Base-by-base conservation (phyloP, 2,888 invertebrate genomes). In the Isotomurus palustris region DNA sequence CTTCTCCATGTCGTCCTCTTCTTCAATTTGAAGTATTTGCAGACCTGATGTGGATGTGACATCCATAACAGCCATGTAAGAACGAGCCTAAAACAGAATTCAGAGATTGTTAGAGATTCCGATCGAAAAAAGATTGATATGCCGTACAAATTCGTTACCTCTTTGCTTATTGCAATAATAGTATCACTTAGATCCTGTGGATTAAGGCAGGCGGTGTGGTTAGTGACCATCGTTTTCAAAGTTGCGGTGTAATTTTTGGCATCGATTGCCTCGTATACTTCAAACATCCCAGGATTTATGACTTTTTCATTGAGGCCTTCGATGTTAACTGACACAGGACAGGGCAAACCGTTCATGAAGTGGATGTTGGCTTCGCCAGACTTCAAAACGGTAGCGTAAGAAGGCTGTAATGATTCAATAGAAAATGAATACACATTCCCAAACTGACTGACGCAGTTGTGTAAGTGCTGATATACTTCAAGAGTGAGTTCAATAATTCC, bases 281-380 rank as follows among this genome's bases (percentile, higher is more conserved):
- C 10, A 40, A 60, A 49, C n/a, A 58, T 50, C 21, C 53, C 50
- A 2, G 51, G 49, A 21, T 45, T 8, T 21, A 52, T 38, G 2
- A n/a, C 3, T 5, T 8, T 19, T 14, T 21, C 21, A 12, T 12
- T 24, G 10, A 40, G 21, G 21, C 43, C 36, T 2, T 6, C 32
- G 14, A 21, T 4, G 3, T 19, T 27, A 2, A 62, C 47, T 17
- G n/a, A 19, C 35, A 58, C 24, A 27, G 77, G 14, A 84, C 73
- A 3, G 0, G 78, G 80, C 12, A 85, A 73, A 0, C 83, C 81
- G 72, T 86, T 87, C 67, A 86, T 75, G 21, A 85, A 72, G 55
- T 83, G 81, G 47, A 86, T 69, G 0, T 82, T 81, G 0, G 82
- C 58, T 41, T 67, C 55, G 10, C 56, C 52, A 3, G 19, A 24